Evolutionary conservation across 2,888 invertebrate species (phyloP).

Genomic region (Nephrotoma guestfalica): DNA sequence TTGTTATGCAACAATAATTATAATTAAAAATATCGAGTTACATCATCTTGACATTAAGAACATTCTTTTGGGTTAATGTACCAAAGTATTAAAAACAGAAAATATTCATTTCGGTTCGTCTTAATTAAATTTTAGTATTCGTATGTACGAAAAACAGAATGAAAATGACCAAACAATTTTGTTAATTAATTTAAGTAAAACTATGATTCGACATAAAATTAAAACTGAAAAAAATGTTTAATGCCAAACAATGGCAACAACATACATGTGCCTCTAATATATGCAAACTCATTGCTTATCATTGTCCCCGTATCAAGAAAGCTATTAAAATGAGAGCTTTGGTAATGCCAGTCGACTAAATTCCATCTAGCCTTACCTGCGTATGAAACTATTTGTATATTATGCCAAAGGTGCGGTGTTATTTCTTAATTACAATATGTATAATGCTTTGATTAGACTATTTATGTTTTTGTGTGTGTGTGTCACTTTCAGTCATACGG

Average conservation of each 20-base stretch:
- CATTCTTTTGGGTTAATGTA: background rate
- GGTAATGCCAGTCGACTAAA: background rate
- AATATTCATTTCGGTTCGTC: background rate
- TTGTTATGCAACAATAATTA: background rate
- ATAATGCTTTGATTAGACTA: background rate
- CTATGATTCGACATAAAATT: background rate
- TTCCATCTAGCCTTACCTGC: too few species aligned
- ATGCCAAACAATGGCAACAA: background rate
- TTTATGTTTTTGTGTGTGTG: background rate
- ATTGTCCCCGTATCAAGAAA: background rate
- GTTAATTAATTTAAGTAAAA: background rate
- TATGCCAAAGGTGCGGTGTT: background rate
- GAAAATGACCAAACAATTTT: background rate
- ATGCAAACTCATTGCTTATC: background rate
- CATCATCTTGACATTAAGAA: background rate
- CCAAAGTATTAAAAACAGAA: background rate
- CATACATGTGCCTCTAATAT: background rate
- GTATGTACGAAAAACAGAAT: background rate
- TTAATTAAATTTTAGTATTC: background rate
- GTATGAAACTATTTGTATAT: background rate
- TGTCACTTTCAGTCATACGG: background rate
- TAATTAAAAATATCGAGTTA: background rate
- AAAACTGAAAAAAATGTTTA: background rate
- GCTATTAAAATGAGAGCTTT: background rate
- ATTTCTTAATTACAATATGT: background rate